Conservation (phyloP, 2,113 vertebrate genomes). For the Rhegmatorhina hoffmannsi region DNA sequence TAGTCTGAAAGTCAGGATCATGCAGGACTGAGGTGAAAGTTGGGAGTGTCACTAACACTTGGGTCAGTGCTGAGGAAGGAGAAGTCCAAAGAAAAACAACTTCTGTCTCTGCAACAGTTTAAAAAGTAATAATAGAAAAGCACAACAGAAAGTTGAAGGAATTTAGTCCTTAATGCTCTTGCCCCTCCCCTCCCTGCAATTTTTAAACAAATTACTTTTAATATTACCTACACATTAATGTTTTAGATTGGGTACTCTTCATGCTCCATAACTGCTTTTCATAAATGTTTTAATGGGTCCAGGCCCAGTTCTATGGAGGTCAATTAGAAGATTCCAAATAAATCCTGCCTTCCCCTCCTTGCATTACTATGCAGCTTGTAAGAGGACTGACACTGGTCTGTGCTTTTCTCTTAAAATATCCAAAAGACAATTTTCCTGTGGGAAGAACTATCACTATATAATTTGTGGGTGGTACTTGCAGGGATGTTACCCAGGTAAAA, state of each 20-base stretch:
- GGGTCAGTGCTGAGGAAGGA: neutral
- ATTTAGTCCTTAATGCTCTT: neutral
- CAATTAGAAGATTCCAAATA: slow-evolving; percentile 47
- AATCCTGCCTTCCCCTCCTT: slow-evolving; percentile 13
- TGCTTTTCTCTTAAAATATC: slow-evolving; percentile 35
- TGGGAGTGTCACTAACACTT: neutral
- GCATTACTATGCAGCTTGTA: neutral
- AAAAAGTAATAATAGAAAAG: neutral
- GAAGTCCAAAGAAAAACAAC: neutral
- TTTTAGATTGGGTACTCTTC: slow-evolving; percentile 56
- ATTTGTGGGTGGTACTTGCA: slow-evolving; percentile 27
- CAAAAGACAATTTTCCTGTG: neutral
- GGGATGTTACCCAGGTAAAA: neutral
- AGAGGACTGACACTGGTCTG: neutral
- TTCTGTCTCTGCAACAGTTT: neutral
- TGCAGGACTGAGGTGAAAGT: neutral
- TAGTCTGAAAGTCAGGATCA: neutral
- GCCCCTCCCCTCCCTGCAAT: neutral
- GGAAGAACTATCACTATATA: neutral
- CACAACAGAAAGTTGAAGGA: neutral
- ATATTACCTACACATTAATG: slow-evolving; percentile 47
- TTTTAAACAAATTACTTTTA: slow-evolving; percentile 70
- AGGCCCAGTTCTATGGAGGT: slow-evolving; percentile 39
- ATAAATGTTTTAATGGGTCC: slow-evolving; percentile 58
- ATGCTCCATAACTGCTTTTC: slow-evolving; percentile 42